These are phyloP conservation scores for Hafferia zeledoni DNA, from an alignment of 2,797 vertebrate species.

Conservation along the genomic window DNA sequence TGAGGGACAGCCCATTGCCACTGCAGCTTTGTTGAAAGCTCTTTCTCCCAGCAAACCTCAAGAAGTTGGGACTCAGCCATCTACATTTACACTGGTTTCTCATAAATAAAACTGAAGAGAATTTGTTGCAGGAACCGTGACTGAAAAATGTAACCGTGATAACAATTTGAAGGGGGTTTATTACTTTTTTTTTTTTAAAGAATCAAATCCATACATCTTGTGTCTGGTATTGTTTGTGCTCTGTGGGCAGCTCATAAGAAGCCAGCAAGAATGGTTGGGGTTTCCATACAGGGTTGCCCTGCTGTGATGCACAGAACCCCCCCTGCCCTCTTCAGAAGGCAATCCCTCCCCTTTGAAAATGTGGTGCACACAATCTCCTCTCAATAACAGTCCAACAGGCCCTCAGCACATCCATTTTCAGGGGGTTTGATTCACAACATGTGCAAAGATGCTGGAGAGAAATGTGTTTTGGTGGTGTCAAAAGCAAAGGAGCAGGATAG, in stretches of 20 bases:
- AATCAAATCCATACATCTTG: conserved; percentile 43
- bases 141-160: conserved; percentile 48
- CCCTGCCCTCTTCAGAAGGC: conserved; percentile 9
- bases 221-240: conserved; percentile 53
- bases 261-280: conserved; percentile 14
- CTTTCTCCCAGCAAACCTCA: neutral
- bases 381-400: neutral
- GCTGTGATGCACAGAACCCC: conserved; percentile 32
- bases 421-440: neutral
- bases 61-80: conserved; percentile 32
- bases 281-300: conserved; percentile 26
- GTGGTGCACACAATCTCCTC: neutral
- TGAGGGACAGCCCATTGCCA: neutral
- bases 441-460: neutral
- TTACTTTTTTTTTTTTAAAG: neutral
- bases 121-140: conserved; percentile 4
- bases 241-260: conserved; percentile 52
- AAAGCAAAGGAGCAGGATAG: neutral
- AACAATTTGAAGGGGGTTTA: neutral
- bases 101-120: conserved; percentile 39
- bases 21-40: neutral
- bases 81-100: conserved; percentile 28
- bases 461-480: neutral
- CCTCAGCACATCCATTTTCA: neutral
- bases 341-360: neutral